phyloP scores from a whole-genome alignment of 1,140 invertebrate species.

The Drosophila kanapiae region DNA sequence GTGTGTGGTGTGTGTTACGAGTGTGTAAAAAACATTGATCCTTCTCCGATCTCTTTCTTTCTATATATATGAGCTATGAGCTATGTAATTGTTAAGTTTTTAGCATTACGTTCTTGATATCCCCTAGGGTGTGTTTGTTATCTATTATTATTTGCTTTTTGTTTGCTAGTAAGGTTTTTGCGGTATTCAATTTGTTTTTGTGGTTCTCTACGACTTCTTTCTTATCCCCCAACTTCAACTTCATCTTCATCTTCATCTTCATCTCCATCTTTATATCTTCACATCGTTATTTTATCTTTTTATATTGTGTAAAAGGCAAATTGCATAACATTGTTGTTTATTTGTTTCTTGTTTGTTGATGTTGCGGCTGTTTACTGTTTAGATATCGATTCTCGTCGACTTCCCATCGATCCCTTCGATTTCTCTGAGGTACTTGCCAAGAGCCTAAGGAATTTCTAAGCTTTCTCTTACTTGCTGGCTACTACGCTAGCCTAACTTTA shows the following conservation, averaged over 20 bases:
- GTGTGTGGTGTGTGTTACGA: conserved; percentile 50
- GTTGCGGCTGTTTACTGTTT: conserved; percentile 12
- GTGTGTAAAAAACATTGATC: conserved; percentile 41
- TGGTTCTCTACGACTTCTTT: conserved; percentile 38
- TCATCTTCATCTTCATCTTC: conserved; percentile 3
- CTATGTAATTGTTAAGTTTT: conserved; percentile 64
- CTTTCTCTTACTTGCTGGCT: conserved; percentile 50
- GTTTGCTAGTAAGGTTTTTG: conserved; percentile 81
- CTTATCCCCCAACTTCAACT: too few relatives aligned
- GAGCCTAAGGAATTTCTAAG: conserved; percentile 68
- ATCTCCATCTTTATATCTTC: conserved; percentile 10
- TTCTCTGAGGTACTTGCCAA: conserved; percentile 75
- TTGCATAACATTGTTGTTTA: conserved; percentile 60
- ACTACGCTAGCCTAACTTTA: conserved; percentile 19
- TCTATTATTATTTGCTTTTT: conserved; percentile 63
- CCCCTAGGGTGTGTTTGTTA: conserved; percentile 38
- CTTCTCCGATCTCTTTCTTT: conserved; percentile 6
- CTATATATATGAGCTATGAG: conserved; percentile 47
- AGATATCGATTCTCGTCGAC: conserved; percentile 3
- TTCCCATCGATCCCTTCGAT: conserved; percentile 2
- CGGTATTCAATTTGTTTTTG: conserved; percentile 67
- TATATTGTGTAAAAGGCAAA: conserved; percentile 67
- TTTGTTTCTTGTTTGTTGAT: conserved; percentile 34
- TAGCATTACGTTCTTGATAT: conserved; percentile 58
- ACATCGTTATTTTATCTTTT: conserved; percentile 11